Conservation (phyloP, 2,888 invertebrate genomes). For the Pyrochroa serraticornis region DNA sequence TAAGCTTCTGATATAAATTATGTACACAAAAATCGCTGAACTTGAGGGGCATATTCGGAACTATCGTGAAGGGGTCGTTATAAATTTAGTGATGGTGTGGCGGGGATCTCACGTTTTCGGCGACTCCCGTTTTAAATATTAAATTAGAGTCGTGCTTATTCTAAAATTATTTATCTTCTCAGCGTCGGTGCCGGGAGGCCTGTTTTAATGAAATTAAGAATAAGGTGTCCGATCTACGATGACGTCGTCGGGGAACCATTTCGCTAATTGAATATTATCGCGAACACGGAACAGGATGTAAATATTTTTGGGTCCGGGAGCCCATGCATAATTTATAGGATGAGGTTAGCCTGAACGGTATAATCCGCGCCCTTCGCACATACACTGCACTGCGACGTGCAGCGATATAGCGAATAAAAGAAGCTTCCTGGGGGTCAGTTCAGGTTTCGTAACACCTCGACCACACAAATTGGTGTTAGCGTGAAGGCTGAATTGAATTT, state of each 20-base stretch:
- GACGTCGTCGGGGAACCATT: too few species aligned
- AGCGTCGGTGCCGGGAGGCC: too few species aligned
- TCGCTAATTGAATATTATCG: too few species aligned
- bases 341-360: not conserved
- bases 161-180: too few species aligned
- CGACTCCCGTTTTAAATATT: too few species aligned
- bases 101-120: too few species aligned
- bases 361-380: not conserved
- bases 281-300: too few species aligned
- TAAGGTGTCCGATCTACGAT: too few species aligned
- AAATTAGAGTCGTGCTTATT: too few species aligned
- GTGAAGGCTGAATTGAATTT: constrained; percentile 19
- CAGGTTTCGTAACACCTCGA: constrained; percentile 15
- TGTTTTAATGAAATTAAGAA: too few species aligned
- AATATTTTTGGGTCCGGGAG: too few species aligned
- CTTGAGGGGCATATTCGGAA: not conserved
- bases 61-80: not conserved
- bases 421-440: constrained; percentile 17
- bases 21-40: constrained; percentile 31
- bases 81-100: too few species aligned
- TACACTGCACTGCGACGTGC: not conserved
- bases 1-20: constrained; percentile 35
- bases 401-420: constrained; percentile 11
- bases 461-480: constrained; percentile 19
- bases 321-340: not conserved